These are phyloP conservation scores for Oryzias woworae DNA, from an alignment of 2,113 vertebrate species.

Conservation along the genomic window DNA sequence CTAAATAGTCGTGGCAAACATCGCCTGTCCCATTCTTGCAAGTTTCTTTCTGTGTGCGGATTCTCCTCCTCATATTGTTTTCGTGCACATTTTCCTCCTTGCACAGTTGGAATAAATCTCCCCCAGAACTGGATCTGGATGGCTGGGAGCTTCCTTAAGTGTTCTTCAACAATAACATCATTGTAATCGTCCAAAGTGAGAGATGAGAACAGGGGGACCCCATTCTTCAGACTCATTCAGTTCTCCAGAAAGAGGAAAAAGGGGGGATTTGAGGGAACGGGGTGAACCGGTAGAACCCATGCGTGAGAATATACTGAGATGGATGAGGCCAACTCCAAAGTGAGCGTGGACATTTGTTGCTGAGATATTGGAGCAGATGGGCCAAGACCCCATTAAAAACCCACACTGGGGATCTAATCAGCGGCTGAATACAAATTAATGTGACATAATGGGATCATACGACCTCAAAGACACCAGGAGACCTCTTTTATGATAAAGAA, in stretches of 20 bases:
- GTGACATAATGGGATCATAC: slow-evolving; percentile 26
- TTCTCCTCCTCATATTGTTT: neutral
- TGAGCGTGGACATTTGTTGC: slow-evolving; percentile 29
- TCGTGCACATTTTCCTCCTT: neutral
- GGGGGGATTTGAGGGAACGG: neutral
- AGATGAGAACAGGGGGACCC: slow-evolving; percentile 36
- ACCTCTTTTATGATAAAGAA: slow-evolving; percentile 5
- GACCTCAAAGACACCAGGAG: slow-evolving; percentile 2
- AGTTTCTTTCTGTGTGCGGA: neutral
- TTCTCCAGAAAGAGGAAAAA: slow-evolving; percentile 26
- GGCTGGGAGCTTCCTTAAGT: slow-evolving; percentile 30
- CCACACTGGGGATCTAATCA: slow-evolving; percentile 12
- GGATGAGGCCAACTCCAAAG: slow-evolving; percentile 46
- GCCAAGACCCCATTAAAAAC: neutral
- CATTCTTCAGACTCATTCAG: slow-evolving; percentile 31
- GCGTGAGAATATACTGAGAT: slow-evolving; percentile 58
- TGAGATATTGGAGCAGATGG: slow-evolving; percentile 20
- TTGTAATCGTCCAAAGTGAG: slow-evolving; percentile 41
- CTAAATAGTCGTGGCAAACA: slow-evolving; percentile 37
- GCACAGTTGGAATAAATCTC: neutral
- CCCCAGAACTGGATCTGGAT: neutral
- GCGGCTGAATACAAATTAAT: slow-evolving; percentile 20
- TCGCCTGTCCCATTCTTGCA: neutral
- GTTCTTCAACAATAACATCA: slow-evolving; percentile 36
- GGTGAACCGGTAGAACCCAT: slow-evolving; percentile 18